Base-by-base conservation (phyloP, 2,113 vertebrate species). In the Nycticryphes semicollaris region DNA sequence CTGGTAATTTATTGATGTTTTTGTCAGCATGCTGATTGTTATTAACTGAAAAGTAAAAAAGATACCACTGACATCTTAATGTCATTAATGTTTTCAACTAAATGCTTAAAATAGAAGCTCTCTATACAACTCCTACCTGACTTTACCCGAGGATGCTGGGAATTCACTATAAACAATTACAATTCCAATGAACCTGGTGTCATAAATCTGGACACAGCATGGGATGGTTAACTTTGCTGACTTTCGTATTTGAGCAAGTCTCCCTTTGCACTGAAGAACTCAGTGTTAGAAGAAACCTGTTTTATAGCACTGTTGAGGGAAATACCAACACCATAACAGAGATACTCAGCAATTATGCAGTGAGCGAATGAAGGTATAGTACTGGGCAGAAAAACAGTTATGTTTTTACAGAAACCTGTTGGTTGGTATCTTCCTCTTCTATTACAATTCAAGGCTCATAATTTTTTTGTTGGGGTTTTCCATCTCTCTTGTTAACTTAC, bases 61-160 rank as follows among this genome's bases (percentile, higher is more conserved):
- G 73, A 39, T n/a, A 43, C 68, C 51, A 31, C 7, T 63, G 83
- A 83, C 56, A 81, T 80, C 77, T 33, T 37, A 79, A 64, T 79
- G 30, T 59, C 59, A 78, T 92, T 88, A 95, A 66, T 85, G 72
- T 88, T 76, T 87, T 89, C 84, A 84, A 80, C 70, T 91, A 94
- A 62, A 95, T 80, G 82, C 62, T 96, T 94, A 68, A 86, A 93
- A 93, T 18, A 94, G 83, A 90, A 94, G 67, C 76, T 87, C 84
- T 93, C 96, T 50, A 73, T 72, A 45, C 17, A 67, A 45, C 51
- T 87, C 87, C 94, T 92, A 63, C 73, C 37, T 37, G 80, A 59
- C 31, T 94, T 96, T 89, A 89, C 27, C 88, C 64, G 83, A 84
- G 68, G 79, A 22, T 94, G 75, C 75, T 72, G 87, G 72, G 87